These are phyloP conservation scores for Cyclopterus lumpus DNA, from an alignment of 2,797 vertebrate genomes.

Conservation along the genomic window DNA sequence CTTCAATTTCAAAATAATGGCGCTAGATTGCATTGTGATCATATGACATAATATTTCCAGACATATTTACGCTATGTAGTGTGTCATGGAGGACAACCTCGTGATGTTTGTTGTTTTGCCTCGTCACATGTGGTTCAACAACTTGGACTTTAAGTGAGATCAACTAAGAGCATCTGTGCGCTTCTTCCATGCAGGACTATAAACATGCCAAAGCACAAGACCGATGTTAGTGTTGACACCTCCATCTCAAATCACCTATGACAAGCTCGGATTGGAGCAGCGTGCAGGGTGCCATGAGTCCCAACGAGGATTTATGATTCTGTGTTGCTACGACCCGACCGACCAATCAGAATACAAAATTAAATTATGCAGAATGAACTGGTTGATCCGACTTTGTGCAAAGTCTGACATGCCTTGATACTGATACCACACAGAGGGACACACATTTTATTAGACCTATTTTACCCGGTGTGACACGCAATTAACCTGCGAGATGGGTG, in stretches of 20 bases:
- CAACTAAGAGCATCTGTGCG: neutral
- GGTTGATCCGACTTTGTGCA: neutral
- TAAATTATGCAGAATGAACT: neutral
- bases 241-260: neutral
- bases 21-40: neutral
- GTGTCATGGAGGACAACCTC: neutral
- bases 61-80: neutral
- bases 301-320: neutral
- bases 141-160: too few relatives aligned
- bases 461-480: slow-evolving; percentile 6
- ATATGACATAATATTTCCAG: neutral
- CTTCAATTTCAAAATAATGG: neutral
- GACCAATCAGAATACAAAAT: neutral
- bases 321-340: neutral
- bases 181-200: too few relatives aligned
- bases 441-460: slow-evolving; percentile 18
- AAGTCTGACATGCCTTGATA: neutral
- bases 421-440: neutral
- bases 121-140: too few relatives aligned
- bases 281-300: neutral
- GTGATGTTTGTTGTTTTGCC: neutral
- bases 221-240: neutral
- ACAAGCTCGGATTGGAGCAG: neutral
- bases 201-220: neutral
- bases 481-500: slow-evolving; percentile 10